These are phyloP conservation scores for Schizothorax lantsangensis DNA, from an alignment of 2,797 vertebrate species.

Conservation along the genomic window DNA sequence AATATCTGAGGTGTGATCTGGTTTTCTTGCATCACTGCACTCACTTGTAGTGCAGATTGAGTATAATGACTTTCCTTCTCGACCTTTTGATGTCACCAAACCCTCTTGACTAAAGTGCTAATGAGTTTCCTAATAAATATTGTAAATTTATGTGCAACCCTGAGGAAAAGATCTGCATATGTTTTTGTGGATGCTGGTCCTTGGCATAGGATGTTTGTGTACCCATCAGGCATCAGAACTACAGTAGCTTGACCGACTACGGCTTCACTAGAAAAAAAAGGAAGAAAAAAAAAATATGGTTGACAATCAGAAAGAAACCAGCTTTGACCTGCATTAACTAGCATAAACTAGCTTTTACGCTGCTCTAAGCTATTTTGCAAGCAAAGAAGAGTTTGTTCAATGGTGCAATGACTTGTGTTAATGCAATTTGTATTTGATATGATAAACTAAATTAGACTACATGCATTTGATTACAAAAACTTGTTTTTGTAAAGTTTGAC, in stretches of 20 bases:
- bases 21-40: not conserved
- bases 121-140: not conserved
- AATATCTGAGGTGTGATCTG: not conserved
- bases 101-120: not conserved
- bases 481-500: too few relatives aligned
- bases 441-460: too few relatives aligned
- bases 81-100: not conserved
- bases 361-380: not conserved
- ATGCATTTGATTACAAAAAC: too few relatives aligned
- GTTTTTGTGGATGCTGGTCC: not conserved
- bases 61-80: not conserved
- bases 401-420: not conserved
- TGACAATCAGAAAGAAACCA: not conserved
- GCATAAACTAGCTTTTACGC: not conserved
- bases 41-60: not conserved
- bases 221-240: not conserved
- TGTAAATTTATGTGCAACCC: not conserved
- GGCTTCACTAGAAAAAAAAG: not conserved
- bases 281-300: not conserved
- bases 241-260: not conserved
- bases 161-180: slow-evolving; percentile 1
- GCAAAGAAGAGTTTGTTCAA: not conserved
- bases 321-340: not conserved
- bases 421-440: too few relatives aligned
- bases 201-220: not conserved